A percentile compares a stretch with the other conserved stretches of the same genome.
Conservation (phyloP, 2,797 vertebrate genomes). For the Strix occidentalis region DNA sequence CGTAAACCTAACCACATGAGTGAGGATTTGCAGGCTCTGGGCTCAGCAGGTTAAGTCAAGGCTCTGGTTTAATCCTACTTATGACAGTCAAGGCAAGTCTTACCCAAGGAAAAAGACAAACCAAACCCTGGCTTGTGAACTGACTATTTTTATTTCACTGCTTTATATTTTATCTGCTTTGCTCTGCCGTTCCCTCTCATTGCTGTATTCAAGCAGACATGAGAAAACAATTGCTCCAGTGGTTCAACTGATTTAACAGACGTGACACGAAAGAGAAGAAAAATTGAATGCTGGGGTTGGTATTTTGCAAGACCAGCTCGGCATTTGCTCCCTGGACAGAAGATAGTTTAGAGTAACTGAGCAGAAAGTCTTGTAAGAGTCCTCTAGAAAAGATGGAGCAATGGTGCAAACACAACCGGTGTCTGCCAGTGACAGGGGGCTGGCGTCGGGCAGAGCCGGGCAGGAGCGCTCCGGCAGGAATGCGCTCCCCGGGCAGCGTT, state of each 20-base stretch:
- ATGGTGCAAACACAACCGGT: rapidly evolving
- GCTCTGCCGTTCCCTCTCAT: neutral
- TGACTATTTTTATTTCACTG: neutral
- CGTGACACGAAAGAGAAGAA: neutral
- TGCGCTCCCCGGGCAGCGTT: neutral
- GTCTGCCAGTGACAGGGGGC: neutral
- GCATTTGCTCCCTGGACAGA: neutral
- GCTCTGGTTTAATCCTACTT: conserved; percentile 12
- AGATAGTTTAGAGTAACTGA: neutral
- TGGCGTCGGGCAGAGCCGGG: neutral
- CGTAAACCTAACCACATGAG: neutral
- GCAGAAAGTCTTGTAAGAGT: neutral
- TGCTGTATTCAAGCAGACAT: neutral
- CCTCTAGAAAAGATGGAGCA: neutral
- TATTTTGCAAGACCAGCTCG: neutral
- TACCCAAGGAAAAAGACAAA: neutral
- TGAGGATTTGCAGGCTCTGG: neutral
- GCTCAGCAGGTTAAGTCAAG: neutral
- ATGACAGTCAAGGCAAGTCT: neutral
- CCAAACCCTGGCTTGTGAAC: neutral
- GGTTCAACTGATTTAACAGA: neutral
- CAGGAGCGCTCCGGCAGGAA: neutral
- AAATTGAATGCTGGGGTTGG: neutral
- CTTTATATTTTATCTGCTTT: neutral
- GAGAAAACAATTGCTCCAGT: neutral